Percentiles rank a stretch among this genome's conserved stretches.
Conservation (phyloP, 2,888 invertebrate species). For the Hoplodrina blanda region DNA sequence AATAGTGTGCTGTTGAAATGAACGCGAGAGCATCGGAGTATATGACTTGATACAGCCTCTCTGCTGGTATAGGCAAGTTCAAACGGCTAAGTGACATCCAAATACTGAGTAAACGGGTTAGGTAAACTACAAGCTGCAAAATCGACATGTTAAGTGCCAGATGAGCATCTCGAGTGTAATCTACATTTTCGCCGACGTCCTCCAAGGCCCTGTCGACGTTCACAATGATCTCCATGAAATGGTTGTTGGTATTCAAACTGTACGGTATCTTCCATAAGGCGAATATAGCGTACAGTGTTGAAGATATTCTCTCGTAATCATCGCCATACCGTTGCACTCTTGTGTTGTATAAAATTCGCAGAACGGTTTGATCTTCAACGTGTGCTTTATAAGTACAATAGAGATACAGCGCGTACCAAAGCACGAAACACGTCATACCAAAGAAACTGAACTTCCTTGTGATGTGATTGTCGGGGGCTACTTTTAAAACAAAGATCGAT, state of each 20-base stretch:
- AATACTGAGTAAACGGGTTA: conserved; percentile 70
- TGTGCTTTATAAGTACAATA: conserved; percentile 73
- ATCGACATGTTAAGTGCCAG: conserved; percentile 62
- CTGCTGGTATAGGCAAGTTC: conserved; percentile 67
- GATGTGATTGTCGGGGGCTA: conserved; percentile 53
- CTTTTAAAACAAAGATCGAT: conserved; percentile 61
- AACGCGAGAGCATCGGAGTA: conserved; percentile 72
- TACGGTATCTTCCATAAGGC: conserved; percentile 76
- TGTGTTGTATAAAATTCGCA: conserved; percentile 77
- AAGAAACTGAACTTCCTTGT: conserved; percentile 63
- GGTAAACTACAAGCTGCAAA: conserved; percentile 65
- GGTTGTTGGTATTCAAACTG: conserved; percentile 64
- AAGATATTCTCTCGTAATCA: conserved; percentile 72
- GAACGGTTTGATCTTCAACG: conserved; percentile 74
- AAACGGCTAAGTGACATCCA: conserved; percentile 70
- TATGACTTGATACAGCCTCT: conserved; percentile 76
- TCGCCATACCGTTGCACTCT: conserved; percentile 80
- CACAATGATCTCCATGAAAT: conserved; percentile 67
- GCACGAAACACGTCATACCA: conserved; percentile 67
- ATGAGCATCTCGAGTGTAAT: conserved; percentile 69
- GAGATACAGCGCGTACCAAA: conserved; percentile 71
- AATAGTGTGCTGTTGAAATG: conserved; percentile 71
- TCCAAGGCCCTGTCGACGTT: conserved; percentile 73
- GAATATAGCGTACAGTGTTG: conserved; percentile 69
- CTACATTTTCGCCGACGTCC: conserved; percentile 69